A percentile compares a stretch with the other conserved stretches of the same genome.
These are phyloP conservation scores for Pinna nobilis DNA, from an alignment of 1,140 invertebrate genomes.

Conservation along the genomic window DNA sequence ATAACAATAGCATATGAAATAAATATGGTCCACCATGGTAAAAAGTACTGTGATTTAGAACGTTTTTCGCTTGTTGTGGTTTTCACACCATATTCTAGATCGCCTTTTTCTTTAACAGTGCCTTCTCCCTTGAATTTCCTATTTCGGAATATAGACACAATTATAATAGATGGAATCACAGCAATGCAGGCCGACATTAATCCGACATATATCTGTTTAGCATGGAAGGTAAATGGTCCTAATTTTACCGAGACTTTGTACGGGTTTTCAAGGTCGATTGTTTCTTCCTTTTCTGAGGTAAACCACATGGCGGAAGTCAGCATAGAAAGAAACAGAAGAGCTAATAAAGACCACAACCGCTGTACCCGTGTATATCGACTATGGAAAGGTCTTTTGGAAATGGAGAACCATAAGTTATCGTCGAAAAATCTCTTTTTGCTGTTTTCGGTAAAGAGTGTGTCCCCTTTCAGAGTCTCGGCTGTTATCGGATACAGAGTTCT, in stretches of 20 bases:
- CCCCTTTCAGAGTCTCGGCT: not conserved
- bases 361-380: constrained; percentile 37
- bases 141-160: constrained; percentile 23
- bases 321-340: constrained; percentile 25
- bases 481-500: not conserved
- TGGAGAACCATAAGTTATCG: constrained; percentile 33
- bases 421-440: constrained; percentile 26
- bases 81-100: not conserved
- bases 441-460: constrained; percentile 9
- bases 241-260: constrained; percentile 59
- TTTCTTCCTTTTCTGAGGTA: not conserved
- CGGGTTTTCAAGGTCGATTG: constrained; percentile 14
- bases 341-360: constrained; percentile 18
- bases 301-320: constrained; percentile 33
- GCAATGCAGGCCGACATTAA: constrained; percentile 62
- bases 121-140: not conserved
- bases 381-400: constrained; percentile 29
- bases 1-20: constrained; percentile 25
- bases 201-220: constrained; percentile 59
- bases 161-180: constrained; percentile 57
- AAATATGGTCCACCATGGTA: constrained; percentile 41
- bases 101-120: not conserved
- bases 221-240: constrained; percentile 72
- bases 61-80: not conserved
- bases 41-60: not conserved